phyloP scores from a whole-genome alignment of 2,113 vertebrate species.

The Apus apus region DNA sequence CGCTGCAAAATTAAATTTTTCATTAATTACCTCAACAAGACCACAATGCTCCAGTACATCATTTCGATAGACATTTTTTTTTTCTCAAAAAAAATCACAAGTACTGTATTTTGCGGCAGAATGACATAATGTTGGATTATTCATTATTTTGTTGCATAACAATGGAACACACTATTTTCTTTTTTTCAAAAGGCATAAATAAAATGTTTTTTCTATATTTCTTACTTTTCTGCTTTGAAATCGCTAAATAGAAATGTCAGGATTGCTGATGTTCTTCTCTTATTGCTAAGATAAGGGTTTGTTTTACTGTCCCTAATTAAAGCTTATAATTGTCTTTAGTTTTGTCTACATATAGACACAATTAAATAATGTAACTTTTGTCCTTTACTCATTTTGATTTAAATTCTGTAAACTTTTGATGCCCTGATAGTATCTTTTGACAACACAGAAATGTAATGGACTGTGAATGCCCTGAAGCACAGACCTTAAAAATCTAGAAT shows the following conservation, averaged over 20 bases:
- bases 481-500: slow-evolving; percentile 47
- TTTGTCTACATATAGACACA: not conserved
- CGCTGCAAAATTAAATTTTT: not conserved
- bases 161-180: not conserved
- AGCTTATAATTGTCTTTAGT: not conserved
- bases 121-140: not conserved
- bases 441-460: slow-evolving; percentile 36
- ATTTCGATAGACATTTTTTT: not conserved
- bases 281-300: not conserved
- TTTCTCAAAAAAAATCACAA: not conserved
- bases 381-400: slow-evolving; percentile 33
- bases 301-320: not conserved
- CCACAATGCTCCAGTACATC: not conserved
- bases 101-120: not conserved
- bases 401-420: slow-evolving; percentile 56
- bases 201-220: not conserved
- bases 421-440: slow-evolving; percentile 14
- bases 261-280: not conserved
- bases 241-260: not conserved
- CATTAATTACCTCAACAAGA: not conserved
- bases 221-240: not conserved
- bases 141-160: not conserved
- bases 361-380: not conserved
- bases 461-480: slow-evolving; percentile 16
- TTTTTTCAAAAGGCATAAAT: not conserved